Evolutionary conservation across 2,888 invertebrate genomes (phyloP), one percentile per base, ranked within the genome.

Genomic region (Archaeoteleia sp.): DNA sequence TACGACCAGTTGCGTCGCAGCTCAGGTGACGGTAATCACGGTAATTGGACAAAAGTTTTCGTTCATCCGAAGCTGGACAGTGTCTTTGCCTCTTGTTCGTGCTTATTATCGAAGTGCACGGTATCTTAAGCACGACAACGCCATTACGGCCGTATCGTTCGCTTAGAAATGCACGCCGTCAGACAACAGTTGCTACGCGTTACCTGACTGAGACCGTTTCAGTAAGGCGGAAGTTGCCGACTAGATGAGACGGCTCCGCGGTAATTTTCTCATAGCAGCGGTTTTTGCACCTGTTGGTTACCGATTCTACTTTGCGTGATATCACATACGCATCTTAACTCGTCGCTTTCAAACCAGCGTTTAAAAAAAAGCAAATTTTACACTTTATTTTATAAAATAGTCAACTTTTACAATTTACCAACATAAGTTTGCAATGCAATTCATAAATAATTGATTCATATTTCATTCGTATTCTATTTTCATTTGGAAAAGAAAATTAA

Each of bases 171-270:
- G 69, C 65, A 15, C 39, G 55, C 48, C 42, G 70, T 67, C 63
- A 66, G 67, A 65, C 71, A 71, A 71, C 77, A 78, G 76, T 72
- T 77, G 77, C 70, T 54, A 73, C 68, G 67, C 76, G 78, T 76
- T 73, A 77, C 78, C 77, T 74, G 37, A 30, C 62, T 55, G 49
- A 62, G 72, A 76, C 73, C 74, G 74, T 73, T 74, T 70, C 58
- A 63, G 66, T 54, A 69, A 69, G 55, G 70, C 74, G 74, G 76
- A 76, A 76, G 73, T 60, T 60, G 55, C 49, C 35, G 53, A 58
- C 61, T 60, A 49, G 67, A 70, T 70, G 67, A 72, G 62, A 67
- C 61, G 68, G 62, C 66, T 60, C 29, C 15, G 60, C 37, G 45
- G 39, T 61, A 61, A 65, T 69, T 71, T 69, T 67, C 66, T 67